A percentile compares a stretch with the other conserved stretches of the same genome.
These are phyloP conservation scores for Hartigia nigra DNA, from an alignment of 2,888 invertebrate genomes.

Conservation along the genomic window DNA sequence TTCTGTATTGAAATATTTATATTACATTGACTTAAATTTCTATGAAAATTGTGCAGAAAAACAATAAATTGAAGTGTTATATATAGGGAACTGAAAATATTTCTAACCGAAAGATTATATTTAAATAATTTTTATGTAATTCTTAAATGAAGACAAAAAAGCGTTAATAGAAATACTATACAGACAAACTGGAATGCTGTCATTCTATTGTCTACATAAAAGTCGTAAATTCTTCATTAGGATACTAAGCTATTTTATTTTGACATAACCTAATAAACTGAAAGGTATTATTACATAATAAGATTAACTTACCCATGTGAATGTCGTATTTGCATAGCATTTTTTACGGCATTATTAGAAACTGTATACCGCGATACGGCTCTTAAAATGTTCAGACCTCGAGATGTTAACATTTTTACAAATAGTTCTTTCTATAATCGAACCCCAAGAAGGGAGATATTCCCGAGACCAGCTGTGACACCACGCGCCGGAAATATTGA, in stretches of 20 bases:
- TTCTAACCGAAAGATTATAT: background rate
- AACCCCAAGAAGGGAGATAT: background rate
- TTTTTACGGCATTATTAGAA: constrained; percentile 11
- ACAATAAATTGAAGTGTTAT: background rate
- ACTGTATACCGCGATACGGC: background rate
- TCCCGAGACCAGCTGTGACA: background rate
- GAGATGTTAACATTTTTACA: constrained; percentile 32
- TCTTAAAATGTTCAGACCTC: constrained; percentile 30
- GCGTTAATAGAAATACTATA: background rate
- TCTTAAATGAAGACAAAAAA: background rate
- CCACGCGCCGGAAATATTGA: background rate
- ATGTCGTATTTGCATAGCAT: constrained; percentile 21
- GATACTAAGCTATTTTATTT: background rate
- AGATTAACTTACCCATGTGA: constrained; percentile 31
- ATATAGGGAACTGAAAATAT: background rate
- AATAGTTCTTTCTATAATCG: background rate
- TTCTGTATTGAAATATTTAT: too few species aligned
- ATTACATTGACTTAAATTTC: background rate
- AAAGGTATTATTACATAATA: constrained; percentile 28
- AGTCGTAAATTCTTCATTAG: background rate
- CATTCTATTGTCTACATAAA: background rate
- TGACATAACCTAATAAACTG: background rate
- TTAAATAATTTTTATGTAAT: background rate
- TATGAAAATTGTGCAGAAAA: background rate
- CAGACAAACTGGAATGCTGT: background rate